Evolutionary conservation across 2,113 vertebrate genomes (phyloP).

Genomic region (Siphamia tubifer): DNA sequence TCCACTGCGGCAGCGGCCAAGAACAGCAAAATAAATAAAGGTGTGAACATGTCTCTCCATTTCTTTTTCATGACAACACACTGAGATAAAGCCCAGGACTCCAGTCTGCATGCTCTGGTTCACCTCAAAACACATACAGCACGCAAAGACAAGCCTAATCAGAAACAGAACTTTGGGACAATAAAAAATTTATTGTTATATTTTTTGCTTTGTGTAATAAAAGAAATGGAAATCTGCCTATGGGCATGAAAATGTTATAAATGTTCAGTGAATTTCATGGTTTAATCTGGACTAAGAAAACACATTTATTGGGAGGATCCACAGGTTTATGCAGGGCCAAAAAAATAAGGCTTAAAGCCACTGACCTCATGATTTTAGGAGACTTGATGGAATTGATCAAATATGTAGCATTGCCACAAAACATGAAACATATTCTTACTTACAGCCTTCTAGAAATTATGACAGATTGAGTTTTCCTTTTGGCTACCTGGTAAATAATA

Average conservation of each 20-base stretch:
- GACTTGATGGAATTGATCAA: too few species aligned
- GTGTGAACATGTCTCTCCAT: slow-evolving; percentile 45
- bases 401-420: neutral
- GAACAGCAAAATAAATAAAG: slow-evolving; percentile 54
- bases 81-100: slow-evolving; percentile 26
- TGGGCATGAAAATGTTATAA: neutral
- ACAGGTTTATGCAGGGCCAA: neutral
- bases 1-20: slow-evolving; percentile 19
- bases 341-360: neutral
- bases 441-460: neutral
- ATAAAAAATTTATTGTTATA: neutral
- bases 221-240: neutral
- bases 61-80: slow-evolving; percentile 45
- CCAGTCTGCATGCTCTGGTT: slow-evolving; percentile 14
- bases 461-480: neutral
- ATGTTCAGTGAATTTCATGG: neutral
- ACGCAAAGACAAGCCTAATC: neutral
- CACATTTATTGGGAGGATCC: neutral
- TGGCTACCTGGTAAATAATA: neutral
- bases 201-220: neutral
- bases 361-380: neutral
- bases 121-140: slow-evolving; percentile 33
- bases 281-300: neutral
- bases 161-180: slow-evolving; percentile 4
- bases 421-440: neutral